Conservation (phyloP, 2,797 vertebrate genomes). For the Sebastes glaucus region DNA sequence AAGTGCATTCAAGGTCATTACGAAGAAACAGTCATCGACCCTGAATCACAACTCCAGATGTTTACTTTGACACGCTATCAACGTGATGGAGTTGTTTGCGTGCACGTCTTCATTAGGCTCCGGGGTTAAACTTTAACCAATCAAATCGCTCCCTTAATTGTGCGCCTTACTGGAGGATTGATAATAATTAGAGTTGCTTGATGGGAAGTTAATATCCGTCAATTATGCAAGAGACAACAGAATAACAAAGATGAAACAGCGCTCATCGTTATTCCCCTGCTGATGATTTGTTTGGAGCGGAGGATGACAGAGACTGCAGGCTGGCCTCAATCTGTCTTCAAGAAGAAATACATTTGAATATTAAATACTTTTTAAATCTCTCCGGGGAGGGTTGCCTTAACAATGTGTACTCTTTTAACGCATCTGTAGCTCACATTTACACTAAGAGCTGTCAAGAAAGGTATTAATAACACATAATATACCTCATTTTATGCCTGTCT, state of each 20-base stretch:
- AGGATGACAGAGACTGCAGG: conserved; percentile 58
- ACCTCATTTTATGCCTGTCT: background rate
- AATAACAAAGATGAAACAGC: conserved; percentile 89
- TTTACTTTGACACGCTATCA: conserved; percentile 32
- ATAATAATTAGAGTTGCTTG: conserved; percentile 94
- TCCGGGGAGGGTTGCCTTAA: conserved; percentile 43
- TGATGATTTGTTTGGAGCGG: conserved; percentile 86
- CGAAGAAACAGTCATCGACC: background rate
- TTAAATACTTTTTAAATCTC: conserved; percentile 47
- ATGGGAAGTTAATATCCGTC: conserved; percentile 93
- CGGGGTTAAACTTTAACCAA: conserved; percentile 87
- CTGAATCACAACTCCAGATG: conserved; percentile 52
- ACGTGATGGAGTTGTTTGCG: conserved; percentile 84
- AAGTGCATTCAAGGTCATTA: conserved; percentile 28
- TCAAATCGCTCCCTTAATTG: conserved; percentile 89
- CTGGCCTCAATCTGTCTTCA: conserved; percentile 72
- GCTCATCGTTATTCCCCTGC: conserved; percentile 88
- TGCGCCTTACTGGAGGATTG: conserved; percentile 90
- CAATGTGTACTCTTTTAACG: conserved; percentile 35
- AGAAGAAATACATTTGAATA: conserved; percentile 64
- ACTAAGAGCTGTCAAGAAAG: background rate
- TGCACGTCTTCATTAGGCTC: conserved; percentile 88
- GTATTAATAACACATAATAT: background rate
- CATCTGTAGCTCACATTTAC: conserved; percentile 17
- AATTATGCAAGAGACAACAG: conserved; percentile 88